These are phyloP conservation scores for Hylyphantes graminicola DNA, from an alignment of 1,140 invertebrate species.

Conservation along the genomic window DNA sequence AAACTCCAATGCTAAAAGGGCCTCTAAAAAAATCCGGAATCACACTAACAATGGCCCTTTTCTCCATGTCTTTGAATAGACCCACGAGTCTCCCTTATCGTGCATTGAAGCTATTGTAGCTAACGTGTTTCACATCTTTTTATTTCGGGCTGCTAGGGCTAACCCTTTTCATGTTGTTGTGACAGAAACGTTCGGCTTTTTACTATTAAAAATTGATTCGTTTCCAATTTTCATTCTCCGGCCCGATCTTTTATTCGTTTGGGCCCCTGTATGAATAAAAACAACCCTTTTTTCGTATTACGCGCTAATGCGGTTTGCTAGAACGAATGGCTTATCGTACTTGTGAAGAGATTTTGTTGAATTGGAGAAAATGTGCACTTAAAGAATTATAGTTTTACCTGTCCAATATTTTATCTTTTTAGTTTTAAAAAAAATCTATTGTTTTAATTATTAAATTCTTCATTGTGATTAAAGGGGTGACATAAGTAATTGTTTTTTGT, in stretches of 20 bases:
- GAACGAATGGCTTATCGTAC: no score
- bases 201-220: slow-evolving; percentile 49
- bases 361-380: no score
- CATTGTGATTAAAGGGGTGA: no score
- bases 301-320: no score
- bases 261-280: background rate
- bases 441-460: no score
- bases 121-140: slow-evolving; percentile 11
- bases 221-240: slow-evolving; percentile 28
- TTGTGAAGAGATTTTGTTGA: no score
- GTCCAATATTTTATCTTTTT: no score
- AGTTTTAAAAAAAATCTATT: no score
- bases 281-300: slow-evolving; percentile 18
- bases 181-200: slow-evolving; percentile 24
- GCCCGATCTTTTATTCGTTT: slow-evolving; percentile 22
- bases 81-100: slow-evolving; percentile 12
- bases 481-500: no score
- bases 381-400: no score
- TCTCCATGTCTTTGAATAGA: slow-evolving; percentile 11
- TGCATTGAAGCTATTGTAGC: slow-evolving; percentile 21
- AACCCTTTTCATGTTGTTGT: slow-evolving; percentile 41
- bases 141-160: slow-evolving; percentile 22
- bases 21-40: no score
- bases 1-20: background rate
- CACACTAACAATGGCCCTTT: slow-evolving; percentile 5